Evolutionary conservation across 2,797 vertebrate species (phyloP).

Genomic region (Hirundo rustica): DNA sequence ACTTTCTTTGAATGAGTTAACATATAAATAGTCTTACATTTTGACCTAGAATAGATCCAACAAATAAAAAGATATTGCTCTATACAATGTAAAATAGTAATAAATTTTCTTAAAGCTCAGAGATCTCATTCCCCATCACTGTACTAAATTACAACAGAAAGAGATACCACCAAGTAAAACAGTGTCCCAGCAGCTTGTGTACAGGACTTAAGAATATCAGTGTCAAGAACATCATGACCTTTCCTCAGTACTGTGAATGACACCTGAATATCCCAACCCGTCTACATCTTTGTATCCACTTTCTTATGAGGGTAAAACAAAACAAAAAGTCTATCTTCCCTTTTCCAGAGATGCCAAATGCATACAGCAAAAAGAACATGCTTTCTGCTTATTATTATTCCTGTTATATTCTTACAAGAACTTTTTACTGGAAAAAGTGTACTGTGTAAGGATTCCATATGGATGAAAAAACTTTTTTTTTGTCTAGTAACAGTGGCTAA

Average conservation of each 20-base stretch:
- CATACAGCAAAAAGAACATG: background rate
- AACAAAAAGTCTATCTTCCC: background rate
- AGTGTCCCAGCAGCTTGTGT: background rate
- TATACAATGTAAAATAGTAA: background rate
- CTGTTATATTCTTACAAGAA: background rate
- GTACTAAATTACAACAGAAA: background rate
- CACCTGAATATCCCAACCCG: background rate
- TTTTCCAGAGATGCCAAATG: background rate
- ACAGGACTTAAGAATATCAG: background rate
- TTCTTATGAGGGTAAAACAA: background rate
- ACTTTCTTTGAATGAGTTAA: background rate
- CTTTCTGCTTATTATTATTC: background rate
- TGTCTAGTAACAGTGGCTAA: background rate
- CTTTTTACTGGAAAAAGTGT: background rate
- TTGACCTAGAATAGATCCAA: background rate
- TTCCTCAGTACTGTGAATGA: background rate
- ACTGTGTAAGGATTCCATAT: background rate
- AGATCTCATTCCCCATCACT: background rate
- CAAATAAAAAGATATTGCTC: accelerated
- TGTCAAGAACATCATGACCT: background rate
- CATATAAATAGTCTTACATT: background rate
- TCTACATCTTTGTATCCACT: background rate
- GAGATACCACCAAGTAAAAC: background rate
- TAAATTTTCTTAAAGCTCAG: background rate
- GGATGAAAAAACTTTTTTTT: background rate